Conservation (phyloP, 2,113 vertebrate species). For the Zapornia atra region DNA sequence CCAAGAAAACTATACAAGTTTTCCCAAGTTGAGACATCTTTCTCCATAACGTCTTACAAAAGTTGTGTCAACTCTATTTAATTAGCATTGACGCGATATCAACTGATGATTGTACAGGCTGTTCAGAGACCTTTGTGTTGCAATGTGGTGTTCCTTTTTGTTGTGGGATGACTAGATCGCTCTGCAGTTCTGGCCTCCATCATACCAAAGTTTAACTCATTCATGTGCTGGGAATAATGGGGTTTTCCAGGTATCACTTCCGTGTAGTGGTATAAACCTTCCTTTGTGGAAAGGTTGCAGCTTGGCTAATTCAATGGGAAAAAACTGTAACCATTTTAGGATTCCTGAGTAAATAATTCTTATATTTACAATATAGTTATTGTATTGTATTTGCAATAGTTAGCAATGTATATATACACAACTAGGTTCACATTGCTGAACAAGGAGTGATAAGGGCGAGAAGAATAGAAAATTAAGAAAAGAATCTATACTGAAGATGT, state of each 20-base stretch:
- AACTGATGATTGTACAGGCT: neutral
- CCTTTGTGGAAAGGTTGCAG: neutral
- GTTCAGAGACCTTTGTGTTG: conserved; percentile 37
- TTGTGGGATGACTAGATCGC: neutral
- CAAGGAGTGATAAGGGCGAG: neutral
- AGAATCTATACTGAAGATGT: neutral
- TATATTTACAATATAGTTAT: neutral
- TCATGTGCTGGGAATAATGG: neutral
- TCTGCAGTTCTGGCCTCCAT: neutral
- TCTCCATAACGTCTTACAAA: conserved; percentile 19
- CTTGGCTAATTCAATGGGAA: neutral
- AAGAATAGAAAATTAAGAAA: neutral
- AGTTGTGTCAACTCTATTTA: neutral
- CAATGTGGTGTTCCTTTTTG: neutral
- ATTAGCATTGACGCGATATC: conserved; percentile 44
- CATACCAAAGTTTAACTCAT: conserved; percentile 12
- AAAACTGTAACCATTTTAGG: neutral
- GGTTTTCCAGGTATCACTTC: neutral
- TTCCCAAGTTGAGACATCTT: conserved; percentile 39
- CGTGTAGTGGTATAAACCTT: neutral
- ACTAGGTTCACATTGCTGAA: neutral
- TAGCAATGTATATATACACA: neutral
- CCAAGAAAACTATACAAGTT: neutral
- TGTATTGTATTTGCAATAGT: neutral
- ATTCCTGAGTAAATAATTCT: neutral